Conservation (phyloP, 2,797 vertebrate genomes). For the Oreonectes daqikongensis region DNA sequence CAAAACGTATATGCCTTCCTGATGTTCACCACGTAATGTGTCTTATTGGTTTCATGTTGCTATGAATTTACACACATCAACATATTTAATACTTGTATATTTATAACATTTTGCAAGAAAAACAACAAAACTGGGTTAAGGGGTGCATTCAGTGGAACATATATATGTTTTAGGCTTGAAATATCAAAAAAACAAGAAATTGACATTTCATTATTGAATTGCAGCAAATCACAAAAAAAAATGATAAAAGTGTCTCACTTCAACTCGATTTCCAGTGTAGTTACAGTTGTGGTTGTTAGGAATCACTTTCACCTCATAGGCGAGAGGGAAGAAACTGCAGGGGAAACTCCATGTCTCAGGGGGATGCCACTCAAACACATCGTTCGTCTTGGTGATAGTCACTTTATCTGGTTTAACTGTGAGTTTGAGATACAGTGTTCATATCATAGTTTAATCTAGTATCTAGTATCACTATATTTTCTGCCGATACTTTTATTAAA, state of each 20-base stretch:
- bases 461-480: too few relatives aligned
- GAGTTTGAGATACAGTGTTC: background rate
- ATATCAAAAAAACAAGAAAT: too few relatives aligned
- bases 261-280: conserved; percentile 14
- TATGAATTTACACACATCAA: background rate
- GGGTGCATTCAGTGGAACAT: background rate
- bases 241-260: conserved; percentile 28
- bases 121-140: too few relatives aligned
- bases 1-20: conserved; percentile 57
- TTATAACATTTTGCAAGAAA: background rate
- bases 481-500: background rate
- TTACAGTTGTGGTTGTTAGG: conserved; percentile 52
- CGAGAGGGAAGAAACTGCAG: conserved; percentile 66
- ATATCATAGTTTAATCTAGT: background rate
- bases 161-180: background rate
- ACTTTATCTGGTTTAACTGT: conserved; percentile 71
- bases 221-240: too few relatives aligned
- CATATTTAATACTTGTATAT: too few relatives aligned
- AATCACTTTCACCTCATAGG: conserved; percentile 72
- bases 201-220: too few relatives aligned
- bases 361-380: conserved; percentile 66
- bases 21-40: conserved; percentile 32
- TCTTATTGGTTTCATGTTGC: conserved; percentile 31
- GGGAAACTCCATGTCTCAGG: conserved; percentile 74
- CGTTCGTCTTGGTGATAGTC: conserved; percentile 48